phyloP scores from a whole-genome alignment of 2,888 invertebrate genomes.

The Eupithecia abbreviata region DNA sequence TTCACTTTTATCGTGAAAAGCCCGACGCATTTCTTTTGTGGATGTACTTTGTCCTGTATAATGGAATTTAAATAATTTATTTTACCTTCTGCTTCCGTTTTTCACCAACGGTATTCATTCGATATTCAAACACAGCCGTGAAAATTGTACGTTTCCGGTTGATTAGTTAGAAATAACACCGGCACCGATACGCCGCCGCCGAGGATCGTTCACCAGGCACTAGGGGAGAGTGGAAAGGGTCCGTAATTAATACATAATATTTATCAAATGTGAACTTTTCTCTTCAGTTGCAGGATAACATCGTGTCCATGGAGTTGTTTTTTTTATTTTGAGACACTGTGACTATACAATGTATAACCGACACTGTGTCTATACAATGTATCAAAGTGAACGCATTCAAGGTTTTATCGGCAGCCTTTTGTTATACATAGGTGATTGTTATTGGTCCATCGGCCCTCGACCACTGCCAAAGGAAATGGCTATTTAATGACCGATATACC shows the following conservation, averaged over 20 bases:
- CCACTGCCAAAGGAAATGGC: not conserved
- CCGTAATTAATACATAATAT: not conserved
- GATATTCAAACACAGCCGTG: not conserved
- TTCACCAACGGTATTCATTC: not conserved
- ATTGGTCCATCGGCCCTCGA: not conserved
- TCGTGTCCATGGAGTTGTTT: not conserved
- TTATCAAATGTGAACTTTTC: not conserved
- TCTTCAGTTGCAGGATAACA: not conserved
- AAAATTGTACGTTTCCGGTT: not conserved
- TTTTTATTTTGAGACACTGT: not conserved
- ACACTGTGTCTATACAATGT: not conserved
- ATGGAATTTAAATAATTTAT: slow-evolving; percentile 24
- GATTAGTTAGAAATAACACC: not conserved
- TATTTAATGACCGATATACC: slow-evolving; percentile 8
- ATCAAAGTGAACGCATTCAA: not conserved
- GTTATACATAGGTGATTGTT: not conserved
- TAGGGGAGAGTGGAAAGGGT: not conserved
- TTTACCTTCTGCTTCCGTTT: slow-evolving; percentile 21
- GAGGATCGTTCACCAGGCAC: not conserved
- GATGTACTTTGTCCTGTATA: slow-evolving; percentile 31
- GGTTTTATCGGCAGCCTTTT: not conserved
- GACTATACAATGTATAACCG: not conserved
- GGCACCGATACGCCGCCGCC: not conserved
- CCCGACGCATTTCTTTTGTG: slow-evolving; percentile 28
- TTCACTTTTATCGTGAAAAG: slow-evolving; percentile 41